These are phyloP conservation scores for Caenorhabditis afra DNA, from an alignment of 2,888 invertebrate species.

Conservation along the genomic window DNA sequence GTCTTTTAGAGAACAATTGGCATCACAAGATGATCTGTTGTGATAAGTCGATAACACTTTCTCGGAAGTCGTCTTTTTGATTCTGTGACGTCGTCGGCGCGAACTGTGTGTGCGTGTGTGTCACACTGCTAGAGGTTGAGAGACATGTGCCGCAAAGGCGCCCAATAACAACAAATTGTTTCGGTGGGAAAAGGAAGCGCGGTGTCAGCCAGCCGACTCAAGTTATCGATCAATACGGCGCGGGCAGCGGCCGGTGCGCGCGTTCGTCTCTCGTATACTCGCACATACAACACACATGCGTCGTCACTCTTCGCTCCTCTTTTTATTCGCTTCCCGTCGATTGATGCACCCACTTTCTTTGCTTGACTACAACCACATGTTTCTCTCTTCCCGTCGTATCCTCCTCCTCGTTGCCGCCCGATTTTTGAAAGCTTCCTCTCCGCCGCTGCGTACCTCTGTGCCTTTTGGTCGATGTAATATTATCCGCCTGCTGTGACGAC, in stretches of 20 bases:
- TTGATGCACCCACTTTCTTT: conserved; percentile 46
- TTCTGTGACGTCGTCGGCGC: conserved; percentile 37
- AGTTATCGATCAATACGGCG: conserved; percentile 50
- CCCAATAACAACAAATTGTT: conserved; percentile 49
- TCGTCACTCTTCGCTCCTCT: conserved; percentile 57
- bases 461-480: conserved; percentile 32
- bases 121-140: conserved; percentile 25
- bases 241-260: conserved; percentile 47
- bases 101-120: conserved; percentile 8
- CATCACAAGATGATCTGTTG: conserved; percentile 7
- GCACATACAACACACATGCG: conserved; percentile 53
- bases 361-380: conserved; percentile 56
- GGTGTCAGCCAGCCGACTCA: neutral
- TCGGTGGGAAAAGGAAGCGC: conserved; percentile 46
- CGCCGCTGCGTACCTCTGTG: conserved; percentile 22
- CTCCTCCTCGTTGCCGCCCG: conserved; percentile 3
- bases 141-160: conserved; percentile 35
- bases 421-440: conserved; percentile 44
- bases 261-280: conserved; percentile 55
- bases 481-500: conserved; percentile 57
- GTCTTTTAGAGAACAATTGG: neutral
- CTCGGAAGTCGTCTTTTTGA: conserved; percentile 27
- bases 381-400: conserved; percentile 5
- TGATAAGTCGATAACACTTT: conserved; percentile 25
- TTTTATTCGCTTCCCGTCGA: conserved; percentile 45